phyloP scores from a whole-genome alignment of 2,797 vertebrate genomes.

The Lepilemur septentrionalis region DNA sequence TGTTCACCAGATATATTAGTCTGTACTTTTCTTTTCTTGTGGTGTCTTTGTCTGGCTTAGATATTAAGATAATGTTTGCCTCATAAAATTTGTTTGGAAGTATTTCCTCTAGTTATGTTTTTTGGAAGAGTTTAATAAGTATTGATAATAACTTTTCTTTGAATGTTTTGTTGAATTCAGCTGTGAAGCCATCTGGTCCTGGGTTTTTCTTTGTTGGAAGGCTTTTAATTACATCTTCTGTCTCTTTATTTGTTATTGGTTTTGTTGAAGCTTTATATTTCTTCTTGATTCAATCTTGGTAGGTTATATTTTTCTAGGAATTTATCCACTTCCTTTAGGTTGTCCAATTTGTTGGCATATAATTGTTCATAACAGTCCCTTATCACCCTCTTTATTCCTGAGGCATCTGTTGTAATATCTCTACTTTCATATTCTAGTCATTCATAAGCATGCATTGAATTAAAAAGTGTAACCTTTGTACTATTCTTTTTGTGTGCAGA shows the following conservation, averaged over 20 bases:
- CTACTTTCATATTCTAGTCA: background rate
- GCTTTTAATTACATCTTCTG: background rate
- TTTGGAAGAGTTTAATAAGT: background rate
- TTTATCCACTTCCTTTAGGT: background rate
- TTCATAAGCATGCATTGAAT: background rate
- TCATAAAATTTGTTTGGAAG: background rate
- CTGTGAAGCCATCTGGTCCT: background rate
- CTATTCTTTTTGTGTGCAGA: background rate
- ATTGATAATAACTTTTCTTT: background rate
- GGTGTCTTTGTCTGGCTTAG: background rate
- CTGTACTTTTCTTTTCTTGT: background rate
- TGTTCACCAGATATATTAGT: background rate
- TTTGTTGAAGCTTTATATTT: background rate
- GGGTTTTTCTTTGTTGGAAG: background rate
- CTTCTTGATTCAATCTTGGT: background rate
- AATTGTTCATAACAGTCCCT: background rate
- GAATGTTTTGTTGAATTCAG: background rate
- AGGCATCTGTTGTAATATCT: background rate
- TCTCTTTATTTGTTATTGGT: background rate
- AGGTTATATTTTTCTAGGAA: background rate
- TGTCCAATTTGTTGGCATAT: background rate
- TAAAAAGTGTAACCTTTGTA: background rate
- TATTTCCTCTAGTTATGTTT: background rate
- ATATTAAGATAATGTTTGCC: background rate
- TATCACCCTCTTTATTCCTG: background rate